Conservation (phyloP, 2,888 invertebrate species). For the Ophonus ardosiacus region DNA sequence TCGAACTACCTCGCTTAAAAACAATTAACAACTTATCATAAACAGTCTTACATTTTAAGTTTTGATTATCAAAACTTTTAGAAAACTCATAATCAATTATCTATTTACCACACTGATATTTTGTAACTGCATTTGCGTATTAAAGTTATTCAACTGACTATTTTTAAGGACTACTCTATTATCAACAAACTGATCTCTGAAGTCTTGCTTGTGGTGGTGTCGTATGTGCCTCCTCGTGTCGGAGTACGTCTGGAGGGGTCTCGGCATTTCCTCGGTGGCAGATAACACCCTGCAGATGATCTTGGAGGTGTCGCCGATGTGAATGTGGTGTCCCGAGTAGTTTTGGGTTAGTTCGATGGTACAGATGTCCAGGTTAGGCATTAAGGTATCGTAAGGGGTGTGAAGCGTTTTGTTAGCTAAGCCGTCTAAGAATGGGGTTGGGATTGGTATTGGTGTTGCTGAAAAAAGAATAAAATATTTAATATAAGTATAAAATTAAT, state of each 20-base stretch:
- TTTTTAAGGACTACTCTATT: conserved; percentile 36
- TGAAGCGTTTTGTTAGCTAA: conserved; percentile 67
- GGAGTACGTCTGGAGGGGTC: background rate
- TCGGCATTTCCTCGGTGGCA: conserved; percentile 10
- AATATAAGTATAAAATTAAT: background rate
- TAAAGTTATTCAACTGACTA: conserved; percentile 17
- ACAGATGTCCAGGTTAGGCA: conserved; percentile 75
- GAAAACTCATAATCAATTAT: conserved; percentile 33
- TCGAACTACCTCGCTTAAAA: conserved; percentile 10
- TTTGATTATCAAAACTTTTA: conserved; percentile 38
- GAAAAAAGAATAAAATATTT: conserved; percentile 65
- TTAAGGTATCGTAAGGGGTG: conserved; percentile 67
- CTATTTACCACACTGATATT: conserved; percentile 30
- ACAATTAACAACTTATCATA: conserved; percentile 21
- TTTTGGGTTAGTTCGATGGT: conserved; percentile 74
- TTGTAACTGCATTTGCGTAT: conserved; percentile 31
- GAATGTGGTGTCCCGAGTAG: conserved; percentile 68
- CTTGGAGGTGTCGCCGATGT: conserved; percentile 72
- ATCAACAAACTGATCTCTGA: conserved; percentile 25
- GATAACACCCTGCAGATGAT: conserved; percentile 47
- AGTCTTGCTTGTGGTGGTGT: conserved; percentile 44
- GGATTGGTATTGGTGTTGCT: conserved; percentile 75
- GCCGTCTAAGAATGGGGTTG: conserved; percentile 74
- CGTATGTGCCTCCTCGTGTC: conserved; percentile 42
- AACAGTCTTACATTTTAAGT: conserved; percentile 53